A percentile compares a stretch with the other conserved stretches of the same genome.
Conservation (phyloP, 92 coral and sea anemone genomes). For the Ricordea florida region DNA sequence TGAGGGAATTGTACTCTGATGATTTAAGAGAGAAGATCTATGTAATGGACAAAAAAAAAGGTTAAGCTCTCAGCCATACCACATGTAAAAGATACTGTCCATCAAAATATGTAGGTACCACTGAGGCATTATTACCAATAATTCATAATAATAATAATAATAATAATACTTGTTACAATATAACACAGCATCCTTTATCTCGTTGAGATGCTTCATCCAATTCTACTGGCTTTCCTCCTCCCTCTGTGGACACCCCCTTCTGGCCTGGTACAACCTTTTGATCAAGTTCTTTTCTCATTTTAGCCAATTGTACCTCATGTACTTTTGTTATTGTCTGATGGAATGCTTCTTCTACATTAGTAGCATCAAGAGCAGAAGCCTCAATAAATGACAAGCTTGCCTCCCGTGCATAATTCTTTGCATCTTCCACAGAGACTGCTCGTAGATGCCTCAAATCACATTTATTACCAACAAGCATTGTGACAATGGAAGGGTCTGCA, state of each 20-base stretch:
- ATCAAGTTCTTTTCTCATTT: constrained; percentile 94
- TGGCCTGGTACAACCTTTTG: constrained; percentile 57
- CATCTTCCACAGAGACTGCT: constrained; percentile 89
- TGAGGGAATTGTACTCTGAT: too few relatives aligned
- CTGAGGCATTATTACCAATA: too few relatives aligned
- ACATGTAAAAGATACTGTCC: too few relatives aligned
- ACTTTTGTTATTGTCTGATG: constrained; percentile 93
- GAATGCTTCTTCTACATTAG: constrained; percentile 96
- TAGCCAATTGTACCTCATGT: constrained; percentile 91
- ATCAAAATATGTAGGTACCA: too few relatives aligned
- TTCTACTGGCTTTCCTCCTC: constrained; percentile 62
- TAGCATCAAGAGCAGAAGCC: constrained; percentile 97
- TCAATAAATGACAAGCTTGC: constrained; percentile 84
- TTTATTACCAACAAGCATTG: constrained; percentile 98
- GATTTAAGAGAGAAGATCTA: too few relatives aligned
- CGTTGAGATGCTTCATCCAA: constrained; percentile 41
- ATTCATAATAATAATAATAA: background rate
- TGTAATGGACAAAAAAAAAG: too few relatives aligned
- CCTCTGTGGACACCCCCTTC: constrained; percentile 18
- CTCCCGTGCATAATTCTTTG: constrained; percentile 83
- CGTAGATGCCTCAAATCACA: constrained; percentile 95
- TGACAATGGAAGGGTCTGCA: constrained; percentile 93
- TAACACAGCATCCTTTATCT: constrained; percentile 1
- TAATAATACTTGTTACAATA: background rate
- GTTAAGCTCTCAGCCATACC: too few relatives aligned